Evolutionary conservation across 2,888 invertebrate genomes (phyloP).

Genomic region (Nyleta sp.): DNA sequence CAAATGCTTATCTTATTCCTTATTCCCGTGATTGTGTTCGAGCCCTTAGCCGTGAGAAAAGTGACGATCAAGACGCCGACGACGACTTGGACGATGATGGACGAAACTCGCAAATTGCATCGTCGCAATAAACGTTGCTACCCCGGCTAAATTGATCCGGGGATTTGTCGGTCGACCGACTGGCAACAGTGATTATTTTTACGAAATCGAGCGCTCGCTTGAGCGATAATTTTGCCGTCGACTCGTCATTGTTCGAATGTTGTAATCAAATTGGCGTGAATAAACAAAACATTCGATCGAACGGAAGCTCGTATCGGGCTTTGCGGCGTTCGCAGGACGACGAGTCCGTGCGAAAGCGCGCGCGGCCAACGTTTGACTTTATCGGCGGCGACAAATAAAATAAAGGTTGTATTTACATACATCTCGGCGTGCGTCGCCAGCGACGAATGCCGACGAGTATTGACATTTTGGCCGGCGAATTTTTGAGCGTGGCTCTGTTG

Average conservation of each 20-base stretch:
- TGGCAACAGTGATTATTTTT: too few relatives aligned
- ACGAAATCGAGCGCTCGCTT: too few relatives aligned
- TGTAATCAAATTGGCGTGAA: not conserved
- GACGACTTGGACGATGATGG: too few relatives aligned
- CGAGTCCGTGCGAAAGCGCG: constrained; percentile 22
- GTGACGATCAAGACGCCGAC: not conserved
- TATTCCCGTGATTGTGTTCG: too few relatives aligned
- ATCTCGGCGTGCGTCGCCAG: constrained; percentile 21
- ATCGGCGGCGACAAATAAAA: constrained; percentile 49
- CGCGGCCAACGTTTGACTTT: constrained; percentile 31
- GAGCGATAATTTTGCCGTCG: too few relatives aligned
- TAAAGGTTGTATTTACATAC: constrained; percentile 51
- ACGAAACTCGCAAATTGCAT: too few relatives aligned
- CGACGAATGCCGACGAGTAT: constrained; percentile 33
- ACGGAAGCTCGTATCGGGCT: constrained; percentile 10
- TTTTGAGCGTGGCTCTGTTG: constrained; percentile 51
- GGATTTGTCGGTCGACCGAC: too few relatives aligned
- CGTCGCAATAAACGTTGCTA: too few relatives aligned
- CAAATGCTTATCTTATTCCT: too few relatives aligned
- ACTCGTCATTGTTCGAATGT: too few relatives aligned
- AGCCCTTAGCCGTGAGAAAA: constrained; percentile 80
- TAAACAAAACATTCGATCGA: constrained; percentile 24
- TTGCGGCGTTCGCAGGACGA: constrained; percentile 3
- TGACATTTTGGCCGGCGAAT: constrained; percentile 50
- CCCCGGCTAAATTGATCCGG: too few relatives aligned